Evolutionary conservation across 64 coral and sea anemone genomes (phyloP).

Genomic region (Actinia tenebrosa): DNA sequence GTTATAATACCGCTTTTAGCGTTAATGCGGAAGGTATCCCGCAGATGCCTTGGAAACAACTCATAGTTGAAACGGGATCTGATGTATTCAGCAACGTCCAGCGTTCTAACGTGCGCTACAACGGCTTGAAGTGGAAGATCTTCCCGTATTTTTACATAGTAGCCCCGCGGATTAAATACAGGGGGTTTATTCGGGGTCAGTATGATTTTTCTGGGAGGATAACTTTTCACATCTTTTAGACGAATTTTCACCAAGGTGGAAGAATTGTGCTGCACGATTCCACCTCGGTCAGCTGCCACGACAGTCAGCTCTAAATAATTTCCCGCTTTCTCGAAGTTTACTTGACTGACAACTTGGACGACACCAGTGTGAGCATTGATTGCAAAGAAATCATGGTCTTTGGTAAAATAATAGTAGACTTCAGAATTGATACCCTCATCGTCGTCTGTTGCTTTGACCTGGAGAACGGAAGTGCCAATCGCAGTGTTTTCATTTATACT

Average conservation of each 20-base stretch:
- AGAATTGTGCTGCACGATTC: constrained; percentile 21
- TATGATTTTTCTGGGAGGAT: constrained; percentile 31
- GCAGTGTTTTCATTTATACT: constrained; percentile 60
- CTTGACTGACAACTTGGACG: constrained; percentile 55
- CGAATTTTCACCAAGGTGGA: constrained; percentile 68
- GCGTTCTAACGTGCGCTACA: constrained; percentile 52
- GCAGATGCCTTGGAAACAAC: constrained; percentile 21
- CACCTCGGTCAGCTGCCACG: constrained; percentile 73
- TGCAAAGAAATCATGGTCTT: constrained; percentile 65
- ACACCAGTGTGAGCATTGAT: constrained; percentile 85
- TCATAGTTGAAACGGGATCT: constrained; percentile 15
- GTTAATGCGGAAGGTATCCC: constrained; percentile 72
- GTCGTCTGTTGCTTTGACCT: constrained; percentile 78
- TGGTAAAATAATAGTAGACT: constrained; percentile 80
- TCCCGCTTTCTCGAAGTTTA: constrained; percentile 65
- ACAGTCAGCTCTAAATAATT: constrained; percentile 64
- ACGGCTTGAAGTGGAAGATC: constrained; percentile 79
- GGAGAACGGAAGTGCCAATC: constrained; percentile 58
- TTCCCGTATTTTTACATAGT: constrained; percentile 84
- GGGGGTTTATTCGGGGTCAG: background rate
- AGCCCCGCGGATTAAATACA: constrained; percentile 42
- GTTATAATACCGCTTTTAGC: constrained; percentile 76
- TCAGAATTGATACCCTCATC: constrained; percentile 74
- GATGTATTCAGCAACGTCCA: constrained; percentile 7
- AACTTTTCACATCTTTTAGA: constrained; percentile 41